Evolutionary conservation across 92 coral and sea anemone genomes (phyloP), one percentile per base, ranked within the genome.

Genomic region (Palythoa grandiflora): DNA sequence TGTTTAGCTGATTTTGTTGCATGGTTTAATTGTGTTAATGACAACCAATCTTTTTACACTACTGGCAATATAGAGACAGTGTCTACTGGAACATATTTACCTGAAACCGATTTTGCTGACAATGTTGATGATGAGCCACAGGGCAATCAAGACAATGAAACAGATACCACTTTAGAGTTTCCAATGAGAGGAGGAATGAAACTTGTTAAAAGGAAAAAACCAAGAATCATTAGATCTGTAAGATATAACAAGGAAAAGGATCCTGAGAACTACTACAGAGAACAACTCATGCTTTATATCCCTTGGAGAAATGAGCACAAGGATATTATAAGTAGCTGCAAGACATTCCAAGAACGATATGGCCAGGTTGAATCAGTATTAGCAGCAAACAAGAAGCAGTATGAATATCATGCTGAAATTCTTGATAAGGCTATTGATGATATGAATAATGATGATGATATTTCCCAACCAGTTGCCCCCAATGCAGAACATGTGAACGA

Each of bases 221-320:
- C 75, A 71, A 68, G 38, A 19, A 19, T 68, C 38, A 68, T 77
- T 38, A 57, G 88, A 39, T 84, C 84, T 61, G 88, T 85, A 39
- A 90, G 86, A 80, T 90, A 50, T 12, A 86, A 90, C 68, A 90
- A 79, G 54, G 81, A 90, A 47, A 90, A 86, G 47, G 87, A 79
- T 21, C 91, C 91, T 28, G 89, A 83, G 60, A 91, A 83, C 65
- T 83, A 91, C 55, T 90, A 28, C 54, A 89, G 92, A 77, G 89
- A 89, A 66, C 85, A 89, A 76, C 79, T 79, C 7, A 86, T 90
- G 91, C 91, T 88, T 84, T 91, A 70, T 57, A 77, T 84, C 21
- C 87, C 87, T 38, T 91, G 94, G 89, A 75, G 87, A 88, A 91
- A 88, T 88, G 91, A 83, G 21, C 35, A 91, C 17, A 84, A 88